These are phyloP conservation scores for Zeuzera pyrina DNA, from an alignment of 2,888 invertebrate genomes.

Conservation along the genomic window DNA sequence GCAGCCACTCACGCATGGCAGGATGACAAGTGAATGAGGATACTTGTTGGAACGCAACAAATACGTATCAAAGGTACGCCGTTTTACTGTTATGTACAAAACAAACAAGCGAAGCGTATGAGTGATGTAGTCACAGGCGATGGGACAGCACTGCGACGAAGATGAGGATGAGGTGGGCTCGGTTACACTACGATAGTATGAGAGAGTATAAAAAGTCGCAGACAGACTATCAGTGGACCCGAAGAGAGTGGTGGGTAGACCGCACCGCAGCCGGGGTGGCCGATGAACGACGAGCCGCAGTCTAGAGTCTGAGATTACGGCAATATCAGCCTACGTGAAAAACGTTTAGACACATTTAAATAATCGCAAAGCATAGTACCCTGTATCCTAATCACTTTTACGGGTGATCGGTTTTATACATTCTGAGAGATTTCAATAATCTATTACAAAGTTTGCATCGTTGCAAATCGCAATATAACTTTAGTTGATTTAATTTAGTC, in stretches of 20 bases:
- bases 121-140: slow-evolving; percentile 29
- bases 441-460: slow-evolving; percentile 61
- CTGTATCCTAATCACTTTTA: slow-evolving; percentile 92
- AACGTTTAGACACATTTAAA: slow-evolving; percentile 80
- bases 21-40: slow-evolving; percentile 50
- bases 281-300: slow-evolving; percentile 27
- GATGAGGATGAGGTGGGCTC: slow-evolving; percentile 38
- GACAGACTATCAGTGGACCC: slow-evolving; percentile 66
- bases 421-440: slow-evolving; percentile 63
- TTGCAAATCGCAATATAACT: slow-evolving; percentile 59
- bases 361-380: slow-evolving; percentile 96
- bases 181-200: slow-evolving; percentile 52
- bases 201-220: slow-evolving; percentile 65
- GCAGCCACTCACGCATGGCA: slow-evolving; percentile 21
- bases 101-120: slow-evolving; percentile 37
- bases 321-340: slow-evolving; percentile 62
- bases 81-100: slow-evolving; percentile 18
- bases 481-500: slow-evolving; percentile 55
- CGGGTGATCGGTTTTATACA: slow-evolving; percentile 72
- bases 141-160: slow-evolving; percentile 30
- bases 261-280: slow-evolving; percentile 31
- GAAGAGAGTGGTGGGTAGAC: slow-evolving; percentile 35
- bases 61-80: slow-evolving; percentile 30
- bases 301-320: slow-evolving; percentile 43
- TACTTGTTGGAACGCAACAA: slow-evolving; percentile 39